A percentile compares a stretch with the other conserved stretches of the same genome.
phyloP scores from a whole-genome alignment of 2,113 vertebrate species.

The Butastur rufipennis region DNA sequence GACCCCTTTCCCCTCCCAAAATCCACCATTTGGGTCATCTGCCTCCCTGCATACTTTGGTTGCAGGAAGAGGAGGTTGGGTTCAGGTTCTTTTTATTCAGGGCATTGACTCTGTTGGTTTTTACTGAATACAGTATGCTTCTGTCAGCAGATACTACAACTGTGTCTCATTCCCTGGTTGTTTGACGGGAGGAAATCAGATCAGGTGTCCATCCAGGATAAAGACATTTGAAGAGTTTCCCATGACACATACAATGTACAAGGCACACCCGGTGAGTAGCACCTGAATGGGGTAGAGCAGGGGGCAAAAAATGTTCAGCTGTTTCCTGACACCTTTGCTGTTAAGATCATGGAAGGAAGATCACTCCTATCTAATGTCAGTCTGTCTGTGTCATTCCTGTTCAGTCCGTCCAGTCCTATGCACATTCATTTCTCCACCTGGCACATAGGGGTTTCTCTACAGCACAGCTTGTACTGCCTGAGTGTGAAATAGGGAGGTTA shows the following conservation, averaged over 20 bases:
- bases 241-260: constrained; percentile 84
- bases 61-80: not conserved
- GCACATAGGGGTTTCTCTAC: not conserved
- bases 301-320: not conserved
- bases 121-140: not conserved
- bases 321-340: not conserved
- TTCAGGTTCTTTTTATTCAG: not conserved
- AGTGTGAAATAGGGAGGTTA: not conserved
- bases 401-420: not conserved
- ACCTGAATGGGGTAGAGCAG: not conserved
- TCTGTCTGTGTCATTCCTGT: constrained; percentile 38
- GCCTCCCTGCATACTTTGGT: not conserved
- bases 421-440: not conserved
- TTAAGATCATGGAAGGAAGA: not conserved
- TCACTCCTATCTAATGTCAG: not conserved
- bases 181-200: constrained; percentile 81
- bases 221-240: constrained; percentile 95
- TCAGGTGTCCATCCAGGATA: constrained; percentile 81
- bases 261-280: constrained; percentile 82
- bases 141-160: constrained; percentile 88
- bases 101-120: not conserved
- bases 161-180: constrained; percentile 90
- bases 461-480: not conserved
- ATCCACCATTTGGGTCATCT: not conserved
- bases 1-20: not conserved